Percentiles rank a stretch among this genome's conserved stretches.
phyloP scores from a whole-genome alignment of 2,113 vertebrate genomes.

The Zeus faber region DNA sequence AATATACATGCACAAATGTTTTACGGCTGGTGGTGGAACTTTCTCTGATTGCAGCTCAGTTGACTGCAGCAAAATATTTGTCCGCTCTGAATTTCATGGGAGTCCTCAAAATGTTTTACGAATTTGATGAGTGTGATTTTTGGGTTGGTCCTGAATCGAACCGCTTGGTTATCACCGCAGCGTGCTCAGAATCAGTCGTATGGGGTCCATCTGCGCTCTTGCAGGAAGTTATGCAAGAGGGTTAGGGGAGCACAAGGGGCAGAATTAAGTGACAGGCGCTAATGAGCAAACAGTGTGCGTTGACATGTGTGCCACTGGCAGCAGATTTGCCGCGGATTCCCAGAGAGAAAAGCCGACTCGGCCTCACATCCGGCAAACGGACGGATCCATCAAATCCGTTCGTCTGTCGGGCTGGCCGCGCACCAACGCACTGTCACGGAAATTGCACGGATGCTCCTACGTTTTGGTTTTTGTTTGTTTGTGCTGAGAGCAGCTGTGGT shows the following conservation, averaged over 20 bases:
- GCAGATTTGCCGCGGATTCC: slow-evolving; percentile 2
- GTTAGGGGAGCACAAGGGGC: background rate
- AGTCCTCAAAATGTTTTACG: too few relatives aligned
- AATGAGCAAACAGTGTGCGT: slow-evolving; percentile 22
- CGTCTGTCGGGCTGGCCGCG: slow-evolving; percentile 9
- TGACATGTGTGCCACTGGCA: slow-evolving; percentile 15
- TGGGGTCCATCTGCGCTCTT: too few relatives aligned
- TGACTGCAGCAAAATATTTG: too few relatives aligned
- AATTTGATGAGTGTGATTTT: too few relatives aligned
- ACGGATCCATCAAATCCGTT: slow-evolving; percentile 6
- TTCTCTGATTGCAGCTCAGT: too few relatives aligned
- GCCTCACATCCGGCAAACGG: background rate
- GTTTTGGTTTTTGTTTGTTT: background rate
- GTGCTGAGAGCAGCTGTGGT: background rate
- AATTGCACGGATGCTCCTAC: background rate
- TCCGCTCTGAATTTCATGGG: too few relatives aligned
- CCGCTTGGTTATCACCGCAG: too few relatives aligned
- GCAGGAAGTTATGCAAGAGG: too few relatives aligned
- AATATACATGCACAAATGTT: too few relatives aligned
- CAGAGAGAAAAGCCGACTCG: background rate
- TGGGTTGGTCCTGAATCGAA: too few relatives aligned
- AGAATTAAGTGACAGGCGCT: slow-evolving; percentile 16
- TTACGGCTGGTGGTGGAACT: too few relatives aligned
- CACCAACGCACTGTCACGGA: background rate
- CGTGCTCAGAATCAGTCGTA: too few relatives aligned